Conservation (phyloP, 1,140 invertebrate species). For the Drosophila miranda region DNA sequence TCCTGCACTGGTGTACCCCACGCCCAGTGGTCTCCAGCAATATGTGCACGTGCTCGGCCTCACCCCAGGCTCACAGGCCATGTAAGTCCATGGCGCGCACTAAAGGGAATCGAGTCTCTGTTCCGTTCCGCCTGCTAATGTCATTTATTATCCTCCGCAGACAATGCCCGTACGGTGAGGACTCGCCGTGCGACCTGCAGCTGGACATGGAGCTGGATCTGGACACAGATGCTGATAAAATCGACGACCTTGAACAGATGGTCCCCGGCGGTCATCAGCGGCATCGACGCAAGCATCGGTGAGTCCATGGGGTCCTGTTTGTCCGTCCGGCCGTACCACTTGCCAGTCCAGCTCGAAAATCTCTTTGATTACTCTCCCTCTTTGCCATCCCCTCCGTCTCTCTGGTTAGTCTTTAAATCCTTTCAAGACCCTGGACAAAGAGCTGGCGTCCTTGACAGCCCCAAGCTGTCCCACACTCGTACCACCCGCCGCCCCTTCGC, state of each 20-base stretch:
- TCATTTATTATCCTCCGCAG: conserved; percentile 71
- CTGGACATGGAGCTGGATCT: conserved; percentile 70
- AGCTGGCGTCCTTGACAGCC: conserved; percentile 9
- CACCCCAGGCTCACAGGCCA: conserved; percentile 63
- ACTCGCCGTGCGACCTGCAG: conserved; percentile 79
- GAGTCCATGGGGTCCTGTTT: conserved; percentile 7
- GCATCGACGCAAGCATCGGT: conserved; percentile 80
- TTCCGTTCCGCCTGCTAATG: conserved; percentile 40
- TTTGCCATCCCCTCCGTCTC: no score
- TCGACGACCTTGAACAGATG: conserved; percentile 81
- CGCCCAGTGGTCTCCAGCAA: conserved; percentile 74
- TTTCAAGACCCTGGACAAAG: conserved; percentile 30
- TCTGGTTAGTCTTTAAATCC: conserved; percentile 15
- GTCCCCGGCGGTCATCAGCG: conserved; percentile 77
- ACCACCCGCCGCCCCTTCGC: no score
- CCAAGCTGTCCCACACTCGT: no score
- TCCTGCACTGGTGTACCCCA: conserved; percentile 78
- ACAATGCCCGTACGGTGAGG: conserved; percentile 75
- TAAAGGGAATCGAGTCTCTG: conserved; percentile 19
- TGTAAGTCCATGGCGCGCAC: conserved; percentile 56
- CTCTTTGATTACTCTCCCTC: neutral
- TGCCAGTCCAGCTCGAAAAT: neutral
- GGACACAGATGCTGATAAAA: conserved; percentile 75
- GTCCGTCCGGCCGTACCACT: no score
- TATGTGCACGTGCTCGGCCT: conserved; percentile 79